Conservation (phyloP, 2,113 vertebrate genomes). For the Pelobates fuscus region DNA sequence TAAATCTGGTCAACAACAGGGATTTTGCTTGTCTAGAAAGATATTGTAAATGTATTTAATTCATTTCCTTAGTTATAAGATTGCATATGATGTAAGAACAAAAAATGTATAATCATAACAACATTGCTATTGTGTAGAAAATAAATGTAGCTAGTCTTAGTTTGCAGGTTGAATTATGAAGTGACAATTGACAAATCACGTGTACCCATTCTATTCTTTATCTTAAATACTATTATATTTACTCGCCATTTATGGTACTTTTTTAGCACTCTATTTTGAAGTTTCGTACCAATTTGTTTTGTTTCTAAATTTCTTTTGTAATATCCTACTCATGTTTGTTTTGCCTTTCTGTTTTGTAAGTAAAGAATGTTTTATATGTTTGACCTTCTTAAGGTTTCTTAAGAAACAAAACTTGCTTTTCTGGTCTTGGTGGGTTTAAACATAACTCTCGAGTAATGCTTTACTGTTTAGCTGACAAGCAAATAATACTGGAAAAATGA, state of each 20-base stretch:
- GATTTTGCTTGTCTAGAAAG: conserved; percentile 41
- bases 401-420: not conserved
- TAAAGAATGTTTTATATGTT: too few relatives aligned
- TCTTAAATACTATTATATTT: conserved; percentile 4
- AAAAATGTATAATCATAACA: conserved; percentile 25
- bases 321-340: too few relatives aligned
- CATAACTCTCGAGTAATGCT: too few relatives aligned
- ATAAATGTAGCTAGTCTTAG: conserved; percentile 16
- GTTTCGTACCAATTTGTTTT: not conserved
- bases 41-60: conserved; percentile 34
- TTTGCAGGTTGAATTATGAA: conserved; percentile 1
- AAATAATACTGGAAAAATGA: too few relatives aligned
- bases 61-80: conserved; percentile 33
- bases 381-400: not conserved
- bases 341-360: not conserved
- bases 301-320: not conserved
- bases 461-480: too few relatives aligned
- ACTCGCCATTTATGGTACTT: not conserved
- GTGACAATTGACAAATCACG: not conserved
- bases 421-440: too few relatives aligned
- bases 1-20: conserved; percentile 38
- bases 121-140: conserved; percentile 30
- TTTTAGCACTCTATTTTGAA: not conserved
- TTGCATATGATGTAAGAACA: conserved; percentile 26
- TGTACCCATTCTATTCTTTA: not conserved